Evolutionary conservation across 1,140 invertebrate genomes (phyloP).

Genomic region (Drosophila nigromelanica): DNA sequence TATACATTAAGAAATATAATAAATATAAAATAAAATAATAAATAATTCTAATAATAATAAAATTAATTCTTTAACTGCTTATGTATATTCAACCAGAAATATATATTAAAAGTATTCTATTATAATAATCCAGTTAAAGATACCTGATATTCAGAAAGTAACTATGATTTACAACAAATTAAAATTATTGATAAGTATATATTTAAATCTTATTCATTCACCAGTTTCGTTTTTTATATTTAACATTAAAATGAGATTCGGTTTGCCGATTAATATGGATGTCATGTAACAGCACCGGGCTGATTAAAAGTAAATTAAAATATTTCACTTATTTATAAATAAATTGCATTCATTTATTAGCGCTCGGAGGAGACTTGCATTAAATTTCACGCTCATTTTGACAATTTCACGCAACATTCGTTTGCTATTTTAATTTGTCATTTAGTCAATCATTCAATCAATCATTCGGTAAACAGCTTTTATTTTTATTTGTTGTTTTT

Average conservation of each 20-base stretch:
- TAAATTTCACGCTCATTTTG: constrained; percentile 60
- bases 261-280: background rate
- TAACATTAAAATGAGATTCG: background rate
- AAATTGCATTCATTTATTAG: constrained; percentile 54
- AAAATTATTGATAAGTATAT: too few species aligned
- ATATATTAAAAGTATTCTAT: too few species aligned
- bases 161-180: too few species aligned
- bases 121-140: too few species aligned
- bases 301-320: background rate
- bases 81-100: too few species aligned
- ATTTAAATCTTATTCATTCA: too few species aligned
- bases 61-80: too few species aligned
- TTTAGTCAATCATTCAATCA: constrained; percentile 54
- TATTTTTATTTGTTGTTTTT: constrained; percentile 16
- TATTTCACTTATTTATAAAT: constrained; percentile 29
- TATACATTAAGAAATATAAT: background rate
- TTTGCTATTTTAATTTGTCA: constrained; percentile 36
- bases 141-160: too few species aligned
- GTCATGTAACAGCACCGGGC: background rate
- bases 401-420: constrained; percentile 52
- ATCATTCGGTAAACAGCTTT: constrained; percentile 51
- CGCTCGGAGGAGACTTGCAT: constrained; percentile 20
- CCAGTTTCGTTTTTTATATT: too few species aligned
- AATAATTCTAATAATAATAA: too few species aligned
- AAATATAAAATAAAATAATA: too few species aligned